Evolutionary conservation across 2,113 vertebrate species (phyloP).

Genomic region (Chaetodon trifascialis): DNA sequence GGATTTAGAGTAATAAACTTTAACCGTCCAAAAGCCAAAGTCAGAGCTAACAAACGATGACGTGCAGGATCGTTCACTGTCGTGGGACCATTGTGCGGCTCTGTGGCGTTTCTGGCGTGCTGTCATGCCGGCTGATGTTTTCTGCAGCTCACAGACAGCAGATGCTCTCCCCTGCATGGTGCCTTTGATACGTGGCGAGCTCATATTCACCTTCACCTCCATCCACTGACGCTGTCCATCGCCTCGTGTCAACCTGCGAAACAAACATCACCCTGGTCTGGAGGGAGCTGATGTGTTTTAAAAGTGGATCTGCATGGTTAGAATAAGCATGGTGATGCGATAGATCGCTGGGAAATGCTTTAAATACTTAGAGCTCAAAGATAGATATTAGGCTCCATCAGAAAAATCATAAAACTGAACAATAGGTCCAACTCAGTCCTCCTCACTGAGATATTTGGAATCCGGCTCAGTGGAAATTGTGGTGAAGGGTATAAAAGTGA

Average conservation of each 20-base stretch:
- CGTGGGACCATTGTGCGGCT: constrained; percentile 22
- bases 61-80: not conserved
- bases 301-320: not conserved
- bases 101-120: constrained; percentile 12
- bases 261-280: constrained; percentile 12
- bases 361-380: not conserved
- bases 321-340: not conserved
- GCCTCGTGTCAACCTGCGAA: not conserved
- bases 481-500: not conserved
- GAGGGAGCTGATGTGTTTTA: not conserved
- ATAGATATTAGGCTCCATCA: not conserved
- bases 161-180: constrained; percentile 59
- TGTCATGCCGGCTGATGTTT: constrained; percentile 20
- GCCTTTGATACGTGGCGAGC: constrained; percentile 4
- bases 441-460: not conserved
- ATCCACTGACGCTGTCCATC: constrained; percentile 3
- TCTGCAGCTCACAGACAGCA: constrained; percentile 47
- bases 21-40: constrained; percentile 12
- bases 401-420: not conserved
- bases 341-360: not conserved
- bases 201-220: constrained; percentile 47
- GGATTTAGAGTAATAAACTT: constrained; percentile 44
- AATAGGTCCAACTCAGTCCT: not conserved
- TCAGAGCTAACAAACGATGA: not conserved
- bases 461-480: not conserved